Evolutionary conservation across 2,888 invertebrate species (phyloP).

Genomic region (Graphium colonna): DNA sequence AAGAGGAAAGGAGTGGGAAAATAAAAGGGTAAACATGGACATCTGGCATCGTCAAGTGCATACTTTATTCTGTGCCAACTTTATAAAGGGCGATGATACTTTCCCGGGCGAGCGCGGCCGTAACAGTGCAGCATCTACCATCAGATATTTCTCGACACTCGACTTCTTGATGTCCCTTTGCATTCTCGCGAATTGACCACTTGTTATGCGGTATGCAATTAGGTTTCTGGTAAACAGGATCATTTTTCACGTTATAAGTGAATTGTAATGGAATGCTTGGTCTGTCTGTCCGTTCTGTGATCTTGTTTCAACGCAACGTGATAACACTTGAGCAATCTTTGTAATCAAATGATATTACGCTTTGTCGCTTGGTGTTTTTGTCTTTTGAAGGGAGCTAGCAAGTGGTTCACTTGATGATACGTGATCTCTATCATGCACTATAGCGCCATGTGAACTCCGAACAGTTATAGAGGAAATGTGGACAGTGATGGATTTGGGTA

Average conservation of each 20-base stretch:
- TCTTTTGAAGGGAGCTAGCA: not conserved
- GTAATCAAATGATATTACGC: not conserved
- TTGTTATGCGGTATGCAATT: constrained; percentile 6
- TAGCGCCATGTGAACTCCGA: no score
- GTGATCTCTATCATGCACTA: no score
- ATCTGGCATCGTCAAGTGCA: no score
- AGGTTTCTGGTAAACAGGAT: not conserved
- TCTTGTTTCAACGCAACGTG: constrained; percentile 1
- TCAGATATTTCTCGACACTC: no score
- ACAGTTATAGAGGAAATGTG: not conserved
- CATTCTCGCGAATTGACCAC: not conserved
- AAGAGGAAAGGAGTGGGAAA: no score
- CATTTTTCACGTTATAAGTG: constrained; percentile 9
- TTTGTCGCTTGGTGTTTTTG: not conserved
- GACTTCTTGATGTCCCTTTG: no score
- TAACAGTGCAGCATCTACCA: no score
- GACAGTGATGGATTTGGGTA: not conserved
- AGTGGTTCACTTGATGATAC: no score
- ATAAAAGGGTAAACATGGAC: no score
- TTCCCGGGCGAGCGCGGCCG: no score
- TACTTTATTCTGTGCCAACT: no score
- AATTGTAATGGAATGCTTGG: constrained; percentile 14
- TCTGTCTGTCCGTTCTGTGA: constrained; percentile 6
- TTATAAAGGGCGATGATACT: no score
- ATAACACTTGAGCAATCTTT: not conserved